Evolutionary conservation across 2,888 invertebrate species (phyloP).

Genomic region (Pyrgus malvae): DNA sequence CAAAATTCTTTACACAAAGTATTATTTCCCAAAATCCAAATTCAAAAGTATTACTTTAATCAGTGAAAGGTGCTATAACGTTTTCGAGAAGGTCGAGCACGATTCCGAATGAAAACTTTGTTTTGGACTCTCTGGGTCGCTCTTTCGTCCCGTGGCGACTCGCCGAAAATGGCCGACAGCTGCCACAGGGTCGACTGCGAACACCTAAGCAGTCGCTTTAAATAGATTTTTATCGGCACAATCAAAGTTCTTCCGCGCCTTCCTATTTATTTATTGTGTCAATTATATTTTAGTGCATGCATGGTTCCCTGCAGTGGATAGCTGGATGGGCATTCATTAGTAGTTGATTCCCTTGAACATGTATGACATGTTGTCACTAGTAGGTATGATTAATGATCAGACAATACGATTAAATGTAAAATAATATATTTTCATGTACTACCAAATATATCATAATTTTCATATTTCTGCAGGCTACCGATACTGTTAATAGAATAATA

Average conservation of each 20-base stretch:
- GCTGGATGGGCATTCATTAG: conserved; percentile 3
- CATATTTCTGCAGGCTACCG: conserved; percentile 18
- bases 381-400: conserved; percentile 15
- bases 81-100: conserved; percentile 49
- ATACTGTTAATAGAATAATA: conserved; percentile 12
- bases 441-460: conserved; percentile 23
- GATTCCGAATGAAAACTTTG: conserved; percentile 38
- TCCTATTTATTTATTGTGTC: conserved; percentile 54
- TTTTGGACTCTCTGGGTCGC: conserved; percentile 26
- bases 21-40: conserved; percentile 76
- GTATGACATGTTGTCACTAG: conserved; percentile 19
- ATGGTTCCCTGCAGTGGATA: conserved; percentile 27
- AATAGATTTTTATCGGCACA: conserved; percentile 49
- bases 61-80: conserved; percentile 61
- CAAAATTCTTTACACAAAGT: conserved; percentile 75
- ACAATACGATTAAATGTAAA: conserved; percentile 19
- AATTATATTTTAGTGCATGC: conserved; percentile 47
- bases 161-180: no score
- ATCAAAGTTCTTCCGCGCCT: conserved; percentile 71
- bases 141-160: no score
- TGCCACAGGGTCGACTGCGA: no score
- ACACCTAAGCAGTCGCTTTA: neutral
- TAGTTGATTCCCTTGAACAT: conserved; percentile 18
- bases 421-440: conserved; percentile 20
- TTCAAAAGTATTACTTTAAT: conserved; percentile 72